phyloP scores from a whole-genome alignment of 2,113 vertebrate species.

The Donacobius atricapilla region DNA sequence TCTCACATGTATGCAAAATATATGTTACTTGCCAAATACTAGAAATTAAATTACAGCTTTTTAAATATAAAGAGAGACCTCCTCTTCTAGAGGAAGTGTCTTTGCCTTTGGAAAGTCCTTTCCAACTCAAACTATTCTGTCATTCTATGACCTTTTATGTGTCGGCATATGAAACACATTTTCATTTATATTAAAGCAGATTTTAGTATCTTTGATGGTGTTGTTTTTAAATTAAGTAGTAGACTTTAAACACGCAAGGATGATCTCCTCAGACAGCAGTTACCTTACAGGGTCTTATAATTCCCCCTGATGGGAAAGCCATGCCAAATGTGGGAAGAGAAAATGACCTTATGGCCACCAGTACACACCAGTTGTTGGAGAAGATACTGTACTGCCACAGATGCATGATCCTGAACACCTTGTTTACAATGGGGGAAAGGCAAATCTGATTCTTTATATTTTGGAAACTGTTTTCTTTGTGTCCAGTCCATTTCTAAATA shows the following conservation, averaged over 20 bases:
- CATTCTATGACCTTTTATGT: background rate
- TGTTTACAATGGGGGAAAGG: background rate
- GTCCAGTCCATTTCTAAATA: background rate
- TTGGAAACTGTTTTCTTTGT: background rate
- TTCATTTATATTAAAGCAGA: background rate
- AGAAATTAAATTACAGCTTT: background rate
- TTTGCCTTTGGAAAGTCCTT: background rate
- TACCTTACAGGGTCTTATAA: background rate
- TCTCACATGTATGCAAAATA: background rate
- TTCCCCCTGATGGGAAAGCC: background rate
- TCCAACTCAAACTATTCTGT: background rate
- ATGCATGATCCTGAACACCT: background rate
- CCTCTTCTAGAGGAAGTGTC: background rate
- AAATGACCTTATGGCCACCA: background rate
- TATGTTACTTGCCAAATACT: background rate
- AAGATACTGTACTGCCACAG: background rate
- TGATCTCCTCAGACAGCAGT: background rate
- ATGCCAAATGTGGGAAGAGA: background rate
- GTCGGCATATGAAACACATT: background rate
- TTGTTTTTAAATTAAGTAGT: background rate
- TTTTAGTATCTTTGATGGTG: background rate
- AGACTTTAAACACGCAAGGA: background rate
- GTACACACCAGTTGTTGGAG: background rate
- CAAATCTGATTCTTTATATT: background rate
- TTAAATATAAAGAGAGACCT: background rate